Evolutionary conservation across 2,797 vertebrate species (phyloP).

Genomic region (Sparus aurata): DNA sequence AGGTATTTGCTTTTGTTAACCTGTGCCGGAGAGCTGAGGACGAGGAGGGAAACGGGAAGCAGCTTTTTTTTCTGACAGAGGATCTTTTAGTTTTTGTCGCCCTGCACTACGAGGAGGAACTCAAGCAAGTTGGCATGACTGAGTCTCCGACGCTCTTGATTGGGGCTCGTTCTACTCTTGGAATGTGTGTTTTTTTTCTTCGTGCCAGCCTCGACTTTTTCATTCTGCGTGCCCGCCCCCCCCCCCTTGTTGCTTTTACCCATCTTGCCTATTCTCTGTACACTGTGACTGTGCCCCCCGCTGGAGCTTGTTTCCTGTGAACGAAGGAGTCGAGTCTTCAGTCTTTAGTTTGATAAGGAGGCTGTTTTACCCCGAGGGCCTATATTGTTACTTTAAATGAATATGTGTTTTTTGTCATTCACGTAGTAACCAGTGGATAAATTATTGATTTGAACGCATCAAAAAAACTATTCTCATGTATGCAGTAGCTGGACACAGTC

Average conservation of each 20-base stretch:
- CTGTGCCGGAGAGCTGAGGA: slow-evolving; percentile 54
- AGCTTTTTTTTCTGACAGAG: slow-evolving; percentile 57
- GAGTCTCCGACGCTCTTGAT: slow-evolving; percentile 44
- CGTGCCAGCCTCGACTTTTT: slow-evolving; percentile 48
- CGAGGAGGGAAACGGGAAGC: slow-evolving; percentile 39
- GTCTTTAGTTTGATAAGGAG: slow-evolving; percentile 48
- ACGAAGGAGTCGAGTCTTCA: slow-evolving; percentile 43
- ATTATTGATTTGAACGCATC: slow-evolving; percentile 69
- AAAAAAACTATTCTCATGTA: slow-evolving; percentile 61
- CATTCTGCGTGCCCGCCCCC: slow-evolving; percentile 33
- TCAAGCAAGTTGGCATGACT: slow-evolving; percentile 37
- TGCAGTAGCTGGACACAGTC: slow-evolving; percentile 73
- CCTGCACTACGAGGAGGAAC: slow-evolving; percentile 50
- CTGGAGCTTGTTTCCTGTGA: slow-evolving; percentile 55
- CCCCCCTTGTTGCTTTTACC: slow-evolving; percentile 55
- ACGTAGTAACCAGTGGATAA: slow-evolving; percentile 70
- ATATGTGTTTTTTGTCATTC: slow-evolving; percentile 69
- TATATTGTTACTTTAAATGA: slow-evolving; percentile 64
- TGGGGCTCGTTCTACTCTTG: slow-evolving; percentile 52
- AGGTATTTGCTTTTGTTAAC: slow-evolving; percentile 72
- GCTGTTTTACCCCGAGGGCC: slow-evolving; percentile 43
- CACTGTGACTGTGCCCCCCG: slow-evolving; percentile 75
- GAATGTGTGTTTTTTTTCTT: slow-evolving; percentile 58
- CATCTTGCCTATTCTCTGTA: slow-evolving; percentile 67
- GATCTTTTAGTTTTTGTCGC: slow-evolving; percentile 38